Conservation (phyloP, 2,113 vertebrate species). For the Cynopterus brachyotis region DNA sequence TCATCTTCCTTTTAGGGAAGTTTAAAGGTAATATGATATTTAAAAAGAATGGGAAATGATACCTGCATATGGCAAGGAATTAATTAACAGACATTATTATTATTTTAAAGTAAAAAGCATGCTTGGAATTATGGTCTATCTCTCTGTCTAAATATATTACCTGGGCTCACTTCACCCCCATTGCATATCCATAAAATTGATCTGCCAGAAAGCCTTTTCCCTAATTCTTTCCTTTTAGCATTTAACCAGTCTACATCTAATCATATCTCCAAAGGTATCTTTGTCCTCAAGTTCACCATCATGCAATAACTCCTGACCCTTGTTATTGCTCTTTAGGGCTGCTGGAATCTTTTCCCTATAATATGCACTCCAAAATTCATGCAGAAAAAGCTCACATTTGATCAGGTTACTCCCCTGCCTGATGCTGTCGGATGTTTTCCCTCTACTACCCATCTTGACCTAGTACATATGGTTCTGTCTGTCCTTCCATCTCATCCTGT, state of each 20-base stretch:
- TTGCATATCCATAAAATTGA: background rate
- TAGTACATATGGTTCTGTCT: background rate
- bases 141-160: background rate
- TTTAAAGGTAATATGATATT: background rate
- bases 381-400: background rate
- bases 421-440: background rate
- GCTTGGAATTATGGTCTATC: background rate
- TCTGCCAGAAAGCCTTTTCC: background rate
- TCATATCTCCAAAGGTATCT: background rate
- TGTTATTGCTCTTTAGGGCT: background rate
- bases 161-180: background rate
- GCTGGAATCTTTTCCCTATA: background rate
- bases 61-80: background rate
- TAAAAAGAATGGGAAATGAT: background rate
- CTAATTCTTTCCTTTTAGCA: background rate
- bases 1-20: background rate
- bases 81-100: background rate
- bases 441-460: background rate
- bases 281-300: background rate
- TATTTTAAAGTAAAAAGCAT: conserved; percentile 35
- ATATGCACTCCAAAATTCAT: no score
- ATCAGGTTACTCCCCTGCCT: background rate
- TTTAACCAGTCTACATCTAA: background rate
- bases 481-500: background rate
- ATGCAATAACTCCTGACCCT: background rate